A percentile compares a stretch with the other conserved stretches of the same genome.
Conservation (phyloP, 2,113 vertebrate genomes). For the Reinhardtius hippoglossoides region DNA sequence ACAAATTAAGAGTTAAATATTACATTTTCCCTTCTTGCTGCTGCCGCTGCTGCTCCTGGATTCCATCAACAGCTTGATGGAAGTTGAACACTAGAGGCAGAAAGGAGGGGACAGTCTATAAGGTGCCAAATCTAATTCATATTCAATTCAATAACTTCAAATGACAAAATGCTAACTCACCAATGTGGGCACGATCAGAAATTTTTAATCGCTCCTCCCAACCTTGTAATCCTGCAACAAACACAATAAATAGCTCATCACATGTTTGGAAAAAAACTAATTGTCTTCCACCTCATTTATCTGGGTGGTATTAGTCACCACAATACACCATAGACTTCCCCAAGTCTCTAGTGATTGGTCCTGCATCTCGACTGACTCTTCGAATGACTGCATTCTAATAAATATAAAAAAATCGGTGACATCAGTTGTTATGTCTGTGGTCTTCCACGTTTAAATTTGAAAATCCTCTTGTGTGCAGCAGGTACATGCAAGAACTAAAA, state of each 20-base stretch:
- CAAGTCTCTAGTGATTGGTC: too few species aligned
- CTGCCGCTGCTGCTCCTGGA: constrained; percentile 86
- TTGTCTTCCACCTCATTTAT: too few species aligned
- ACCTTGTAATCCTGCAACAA: constrained; percentile 79
- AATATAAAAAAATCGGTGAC: too few species aligned
- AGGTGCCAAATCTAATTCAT: background rate
- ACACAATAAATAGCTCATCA: constrained; percentile 4
- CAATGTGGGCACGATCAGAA: constrained; percentile 86
- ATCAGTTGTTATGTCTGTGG: too few species aligned
- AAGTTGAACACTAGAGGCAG: constrained; percentile 84
- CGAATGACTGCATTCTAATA: too few species aligned
- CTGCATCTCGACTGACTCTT: too few species aligned
- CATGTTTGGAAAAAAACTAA: background rate
- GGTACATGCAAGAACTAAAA: too few species aligned
- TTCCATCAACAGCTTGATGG: constrained; percentile 85
- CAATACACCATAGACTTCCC: too few species aligned
- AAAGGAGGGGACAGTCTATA: background rate
- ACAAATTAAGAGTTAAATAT: constrained; percentile 19
- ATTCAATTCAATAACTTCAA: background rate
- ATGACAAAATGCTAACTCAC: constrained; percentile 55
- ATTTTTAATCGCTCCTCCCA: constrained; percentile 86
- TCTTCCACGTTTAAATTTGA: too few species aligned
- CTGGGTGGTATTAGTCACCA: background rate
- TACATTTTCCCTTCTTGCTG: constrained; percentile 86
- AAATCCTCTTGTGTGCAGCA: too few species aligned